These are phyloP conservation scores for Silvanus unidentatus DNA, from an alignment of 2,888 invertebrate genomes.

Conservation along the genomic window DNA sequence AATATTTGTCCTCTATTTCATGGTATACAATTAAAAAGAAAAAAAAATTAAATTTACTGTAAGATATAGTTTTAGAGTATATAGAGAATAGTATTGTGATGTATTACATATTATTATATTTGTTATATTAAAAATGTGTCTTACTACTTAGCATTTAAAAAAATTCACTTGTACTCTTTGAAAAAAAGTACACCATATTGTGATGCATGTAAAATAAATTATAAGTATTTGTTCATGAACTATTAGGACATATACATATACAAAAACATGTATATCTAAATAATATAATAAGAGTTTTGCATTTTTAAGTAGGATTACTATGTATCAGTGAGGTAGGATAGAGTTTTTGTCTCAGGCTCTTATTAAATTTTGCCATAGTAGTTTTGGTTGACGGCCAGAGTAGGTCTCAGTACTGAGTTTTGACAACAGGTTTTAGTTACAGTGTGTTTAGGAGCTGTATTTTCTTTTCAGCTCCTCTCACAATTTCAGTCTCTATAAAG, in stretches of 20 bases:
- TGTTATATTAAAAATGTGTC: slow-evolving; percentile 40
- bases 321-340: slow-evolving; percentile 33
- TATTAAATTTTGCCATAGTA: slow-evolving; percentile 23
- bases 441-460: too few species aligned
- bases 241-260: slow-evolving; percentile 16
- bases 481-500: too few species aligned
- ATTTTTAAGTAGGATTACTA: slow-evolving; percentile 43
- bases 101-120: slow-evolving; percentile 34
- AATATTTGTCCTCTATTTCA: slow-evolving; percentile 36
- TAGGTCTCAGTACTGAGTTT: neutral
- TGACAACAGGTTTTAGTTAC: neutral
- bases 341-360: slow-evolving; percentile 12
- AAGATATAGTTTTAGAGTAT: slow-evolving; percentile 31
- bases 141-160: slow-evolving; percentile 42
- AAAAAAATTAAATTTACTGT: slow-evolving; percentile 12
- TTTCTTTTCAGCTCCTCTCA: too few species aligned
- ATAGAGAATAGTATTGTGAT: slow-evolving; percentile 34
- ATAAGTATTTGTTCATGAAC: slow-evolving; percentile 33
- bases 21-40: slow-evolving; percentile 17
- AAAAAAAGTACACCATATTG: slow-evolving; percentile 30
- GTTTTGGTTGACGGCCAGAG: slow-evolving; percentile 30
- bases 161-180: slow-evolving; percentile 27
- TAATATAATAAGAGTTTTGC: slow-evolving; percentile 29
- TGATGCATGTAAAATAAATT: slow-evolving; percentile 37
- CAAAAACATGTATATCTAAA: slow-evolving; percentile 17